phyloP scores from a whole-genome alignment of 2,113 vertebrate species.

The Garra rufa region DNA sequence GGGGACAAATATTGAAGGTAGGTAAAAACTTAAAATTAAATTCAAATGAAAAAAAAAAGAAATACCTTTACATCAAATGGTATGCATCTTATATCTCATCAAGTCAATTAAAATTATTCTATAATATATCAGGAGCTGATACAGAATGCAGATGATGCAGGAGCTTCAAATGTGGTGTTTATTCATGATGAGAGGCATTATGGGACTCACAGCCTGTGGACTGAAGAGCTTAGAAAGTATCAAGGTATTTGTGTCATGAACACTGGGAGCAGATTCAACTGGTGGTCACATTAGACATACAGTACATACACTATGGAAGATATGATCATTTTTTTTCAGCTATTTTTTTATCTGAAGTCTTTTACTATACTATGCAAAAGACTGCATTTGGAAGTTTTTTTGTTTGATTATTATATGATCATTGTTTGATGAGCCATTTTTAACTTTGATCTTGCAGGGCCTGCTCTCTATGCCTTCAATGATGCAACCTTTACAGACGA shows the following conservation, averaged over 20 bases:
- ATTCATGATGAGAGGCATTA: slow-evolving; percentile 80
- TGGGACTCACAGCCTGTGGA: slow-evolving; percentile 67
- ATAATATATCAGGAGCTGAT: slow-evolving; percentile 69
- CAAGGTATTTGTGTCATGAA: too few relatives aligned
- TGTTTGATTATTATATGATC: neutral
- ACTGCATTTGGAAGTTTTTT: neutral
- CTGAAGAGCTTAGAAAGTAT: slow-evolving; percentile 62
- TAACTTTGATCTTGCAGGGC: slow-evolving; percentile 67
- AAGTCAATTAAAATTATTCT: neutral
- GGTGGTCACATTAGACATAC: too few relatives aligned
- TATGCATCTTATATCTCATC: neutral
- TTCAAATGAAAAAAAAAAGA: too few relatives aligned
- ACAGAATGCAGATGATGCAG: slow-evolving; percentile 85
- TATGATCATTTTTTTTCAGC: too few relatives aligned
- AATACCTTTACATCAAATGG: neutral
- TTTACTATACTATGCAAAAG: neutral
- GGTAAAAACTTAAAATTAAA: neutral
- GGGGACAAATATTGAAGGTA: neutral
- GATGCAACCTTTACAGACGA: slow-evolving; percentile 74
- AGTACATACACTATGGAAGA: too few relatives aligned
- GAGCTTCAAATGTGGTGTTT: slow-evolving; percentile 79
- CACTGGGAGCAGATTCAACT: too few relatives aligned
- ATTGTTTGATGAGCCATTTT: too few relatives aligned
- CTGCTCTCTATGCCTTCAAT: slow-evolving; percentile 84
- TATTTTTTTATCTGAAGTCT: neutral